Base-by-base conservation (phyloP, 2,888 invertebrate species). In the Ariolimax columbianus region DNA sequence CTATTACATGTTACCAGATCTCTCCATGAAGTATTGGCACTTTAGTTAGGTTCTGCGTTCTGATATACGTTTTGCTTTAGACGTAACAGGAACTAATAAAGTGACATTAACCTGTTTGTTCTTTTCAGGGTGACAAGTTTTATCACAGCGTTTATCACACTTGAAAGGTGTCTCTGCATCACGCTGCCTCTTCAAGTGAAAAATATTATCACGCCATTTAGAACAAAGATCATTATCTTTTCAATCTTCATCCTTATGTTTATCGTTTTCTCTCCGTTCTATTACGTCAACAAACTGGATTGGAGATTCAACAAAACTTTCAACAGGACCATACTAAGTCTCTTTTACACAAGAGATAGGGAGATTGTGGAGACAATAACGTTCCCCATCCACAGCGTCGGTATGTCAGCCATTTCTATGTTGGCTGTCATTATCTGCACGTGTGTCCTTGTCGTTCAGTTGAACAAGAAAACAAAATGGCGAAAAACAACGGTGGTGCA, bases 81-180 rank as follows among this genome's bases (percentile, higher is more conserved):
- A n/a, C n/a, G n/a, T n/a, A n/a, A n/a, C n/a, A n/a, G n/a, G n/a
- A n/a, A n/a, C n/a, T n/a, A n/a, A n/a, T n/a, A n/a, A n/a, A n/a
- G n/a, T n/a, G n/a, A n/a, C n/a, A n/a, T n/a, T n/a, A n/a, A n/a
- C n/a, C n/a, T n/a, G n/a, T 55, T 55, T 11, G 14, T 19, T 70
- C 2, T 23, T 70, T 70, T 7, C 70, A 70, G 70, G 23, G 23
- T 70, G 2, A 70, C 70, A 70, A 70, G 70, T 70, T 70, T 70
- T 70, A 38, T 70, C 36, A 70, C 70, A 3, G 70, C 70, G 2
- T 70, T 70, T 19, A 70, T 70, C 33, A 70, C 70, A 38, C 36
- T 79, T n/a, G 79, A 79, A 40, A 63, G 79, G 66, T 79, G 79
- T 43, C 63, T 79, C 23, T 79, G 79, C 40, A 40, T 79, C 38